These are phyloP conservation scores for Lingula anatina DNA, from an alignment of 2,888 invertebrate species.

Conservation along the genomic window DNA sequence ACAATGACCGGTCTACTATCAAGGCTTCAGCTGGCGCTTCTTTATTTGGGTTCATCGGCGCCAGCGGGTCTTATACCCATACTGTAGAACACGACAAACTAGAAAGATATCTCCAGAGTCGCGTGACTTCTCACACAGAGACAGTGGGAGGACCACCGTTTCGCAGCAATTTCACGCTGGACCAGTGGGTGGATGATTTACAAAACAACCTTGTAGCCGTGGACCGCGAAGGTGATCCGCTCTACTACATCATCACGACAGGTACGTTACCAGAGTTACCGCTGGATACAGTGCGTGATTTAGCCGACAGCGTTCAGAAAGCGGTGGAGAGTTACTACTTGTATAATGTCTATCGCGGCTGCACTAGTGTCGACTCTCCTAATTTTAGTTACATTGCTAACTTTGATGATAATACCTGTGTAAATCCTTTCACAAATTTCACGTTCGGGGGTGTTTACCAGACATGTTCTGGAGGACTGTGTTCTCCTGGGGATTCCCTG, in stretches of 20 bases:
- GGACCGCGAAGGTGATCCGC: constrained; percentile 32
- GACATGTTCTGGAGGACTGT: constrained; percentile 15
- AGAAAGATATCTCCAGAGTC: constrained; percentile 14
- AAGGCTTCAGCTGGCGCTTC: constrained; percentile 24
- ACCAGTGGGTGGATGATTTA: constrained; percentile 20
- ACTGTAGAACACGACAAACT: constrained; percentile 10
- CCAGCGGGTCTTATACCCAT: constrained; percentile 13
- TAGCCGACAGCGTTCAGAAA: constrained; percentile 16
- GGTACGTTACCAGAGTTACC: constrained; percentile 25
- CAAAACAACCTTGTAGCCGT: constrained; percentile 29
- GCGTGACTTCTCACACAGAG: constrained; percentile 17
- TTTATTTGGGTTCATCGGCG: constrained; percentile 18
- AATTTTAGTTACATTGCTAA: constrained; percentile 35
- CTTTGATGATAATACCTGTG: constrained; percentile 32
- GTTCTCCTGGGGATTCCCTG: not conserved
- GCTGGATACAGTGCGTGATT: constrained; percentile 15
- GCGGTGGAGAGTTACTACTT: constrained; percentile 31
- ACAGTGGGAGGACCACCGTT: constrained; percentile 25
- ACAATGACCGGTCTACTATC: constrained; percentile 12
- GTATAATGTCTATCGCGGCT: constrained; percentile 30
- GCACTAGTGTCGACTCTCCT: constrained; percentile 24
- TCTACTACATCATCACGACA: constrained; percentile 25
- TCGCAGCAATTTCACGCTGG: constrained; percentile 4
- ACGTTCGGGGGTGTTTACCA: constrained; percentile 38
- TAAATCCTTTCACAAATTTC: constrained; percentile 21